Base-by-base conservation (phyloP, 2,888 invertebrate species). In the Carterocephalus palaemon region DNA sequence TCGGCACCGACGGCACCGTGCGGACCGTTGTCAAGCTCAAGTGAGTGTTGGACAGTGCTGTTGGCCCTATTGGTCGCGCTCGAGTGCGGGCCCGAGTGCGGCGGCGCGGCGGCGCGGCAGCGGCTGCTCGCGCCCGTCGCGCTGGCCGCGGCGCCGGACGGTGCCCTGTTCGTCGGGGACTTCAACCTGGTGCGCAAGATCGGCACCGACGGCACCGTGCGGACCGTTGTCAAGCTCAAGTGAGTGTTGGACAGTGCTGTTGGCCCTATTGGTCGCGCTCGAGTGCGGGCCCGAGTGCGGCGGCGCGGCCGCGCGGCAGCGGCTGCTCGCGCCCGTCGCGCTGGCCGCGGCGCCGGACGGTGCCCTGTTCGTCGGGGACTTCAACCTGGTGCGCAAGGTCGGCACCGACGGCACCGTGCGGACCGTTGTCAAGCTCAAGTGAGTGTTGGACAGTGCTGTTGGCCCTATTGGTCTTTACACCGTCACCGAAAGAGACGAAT, bases 131-230 rank as follows among this genome's bases (percentile, higher is more conserved):
- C 97, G 0, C 98, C 99, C 0, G 96, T 97, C 0, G 96, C 98
- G 0, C 81, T 99, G 15, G 94, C 97, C 0, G 92, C 96, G 0
- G 94, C 96, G 0, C 92, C 97, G 0, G 98, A 98, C 74, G 99
- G 99, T 12, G 93, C 96, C 28, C 90, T 99, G 15, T 98, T 94
- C 69, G 95, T 98, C 0, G 98, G 98, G 1, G 98, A 98, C 79
- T 98, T 97, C 71, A 97, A 98, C 80, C 91, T 97, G 15, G 95
- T 98, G 47, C 90, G 97, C 32, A 92, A 95, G 63, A 93, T 97
- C 54, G 90, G 92, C 59, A 93, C 95, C 2, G 95, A 96, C 65
- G 96, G 96, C 38, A 91, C 92, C 15, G 93, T 95, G 5, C 88
- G 89, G 51, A 95, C 94, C 5, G 89, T 95, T 46, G 93, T 95